These are phyloP conservation scores for Otolemur garnettii DNA, from an alignment of 2,113 vertebrate species.

Conservation along the genomic window DNA sequence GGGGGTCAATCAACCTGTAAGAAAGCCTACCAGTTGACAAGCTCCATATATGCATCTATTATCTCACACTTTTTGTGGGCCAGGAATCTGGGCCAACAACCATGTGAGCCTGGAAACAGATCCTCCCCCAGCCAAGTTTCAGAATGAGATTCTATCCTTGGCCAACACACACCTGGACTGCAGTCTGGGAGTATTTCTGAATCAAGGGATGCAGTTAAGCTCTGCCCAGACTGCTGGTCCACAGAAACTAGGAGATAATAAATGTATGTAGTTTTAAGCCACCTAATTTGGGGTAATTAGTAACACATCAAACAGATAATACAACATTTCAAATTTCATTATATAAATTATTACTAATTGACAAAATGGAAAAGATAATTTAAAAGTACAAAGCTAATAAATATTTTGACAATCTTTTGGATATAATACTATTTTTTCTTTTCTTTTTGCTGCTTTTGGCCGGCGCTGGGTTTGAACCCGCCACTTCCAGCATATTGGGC, in stretches of 20 bases:
- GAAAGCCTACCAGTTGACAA: slow-evolving; percentile 13
- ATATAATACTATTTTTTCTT: background rate
- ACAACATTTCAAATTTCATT: slow-evolving; percentile 50
- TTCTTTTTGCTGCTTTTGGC: too few species aligned
- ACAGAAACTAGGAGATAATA: slow-evolving; percentile 47
- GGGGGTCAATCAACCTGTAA: background rate
- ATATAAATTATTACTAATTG: slow-evolving; percentile 31
- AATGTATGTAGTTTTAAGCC: background rate
- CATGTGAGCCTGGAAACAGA: slow-evolving; percentile 17
- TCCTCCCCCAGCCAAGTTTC: slow-evolving; percentile 12
- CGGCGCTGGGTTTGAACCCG: too few species aligned
- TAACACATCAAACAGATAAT: slow-evolving; percentile 53
- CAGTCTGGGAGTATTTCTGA: slow-evolving; percentile 47
- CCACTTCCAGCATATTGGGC: too few species aligned
- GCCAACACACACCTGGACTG: background rate
- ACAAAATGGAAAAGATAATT: slow-evolving; percentile 60
- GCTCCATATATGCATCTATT: slow-evolving; percentile 6
- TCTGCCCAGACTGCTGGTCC: background rate
- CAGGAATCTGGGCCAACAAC: slow-evolving; percentile 38
- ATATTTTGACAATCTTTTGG: slow-evolving; percentile 43
- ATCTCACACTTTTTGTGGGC: background rate
- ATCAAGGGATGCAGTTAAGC: slow-evolving; percentile 10
- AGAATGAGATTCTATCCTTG: slow-evolving; percentile 36
- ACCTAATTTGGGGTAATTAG: slow-evolving; percentile 28
- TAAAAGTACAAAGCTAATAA: slow-evolving; percentile 42